Conservation (phyloP, 1,140 invertebrate species). For the Neuroterus valhalla region DNA sequence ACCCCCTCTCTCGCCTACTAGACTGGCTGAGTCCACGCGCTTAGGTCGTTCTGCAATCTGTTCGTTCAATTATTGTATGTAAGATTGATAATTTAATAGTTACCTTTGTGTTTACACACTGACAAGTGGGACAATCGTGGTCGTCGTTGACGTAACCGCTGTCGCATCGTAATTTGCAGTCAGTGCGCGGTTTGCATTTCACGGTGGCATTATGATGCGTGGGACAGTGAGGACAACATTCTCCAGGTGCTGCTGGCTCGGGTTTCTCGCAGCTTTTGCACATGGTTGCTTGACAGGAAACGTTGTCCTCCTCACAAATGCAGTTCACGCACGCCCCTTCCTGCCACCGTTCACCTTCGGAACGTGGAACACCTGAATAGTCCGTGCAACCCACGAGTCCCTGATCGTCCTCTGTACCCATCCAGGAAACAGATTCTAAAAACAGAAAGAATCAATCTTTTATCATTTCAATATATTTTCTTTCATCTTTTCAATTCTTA, state of each 20-base stretch:
- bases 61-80: too few relatives aligned
- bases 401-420: conserved; percentile 47
- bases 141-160: conserved; percentile 52
- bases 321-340: conserved; percentile 61
- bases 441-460: conserved; percentile 2
- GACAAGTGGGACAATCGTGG: conserved; percentile 58
- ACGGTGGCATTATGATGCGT: conserved; percentile 41
- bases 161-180: conserved; percentile 59
- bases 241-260: conserved; percentile 54
- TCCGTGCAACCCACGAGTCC: conserved; percentile 54
- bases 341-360: conserved; percentile 63
- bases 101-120: conserved; percentile 55
- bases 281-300: conserved; percentile 65
- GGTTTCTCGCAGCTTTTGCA: conserved; percentile 67
- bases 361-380: conserved; percentile 47
- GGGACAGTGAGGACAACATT: conserved; percentile 68
- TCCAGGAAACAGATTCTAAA: conserved; percentile 57
- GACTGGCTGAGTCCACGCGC: too few relatives aligned
- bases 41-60: too few relatives aligned
- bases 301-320: conserved; percentile 58
- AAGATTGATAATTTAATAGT: conserved; percentile 20
- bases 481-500: too few relatives aligned
- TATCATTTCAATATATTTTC: too few relatives aligned
- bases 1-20: too few relatives aligned
- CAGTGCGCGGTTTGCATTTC: conserved; percentile 45